phyloP scores from a whole-genome alignment of 2,113 vertebrate genomes.

The Gymnobelideus leadbeateri region DNA sequence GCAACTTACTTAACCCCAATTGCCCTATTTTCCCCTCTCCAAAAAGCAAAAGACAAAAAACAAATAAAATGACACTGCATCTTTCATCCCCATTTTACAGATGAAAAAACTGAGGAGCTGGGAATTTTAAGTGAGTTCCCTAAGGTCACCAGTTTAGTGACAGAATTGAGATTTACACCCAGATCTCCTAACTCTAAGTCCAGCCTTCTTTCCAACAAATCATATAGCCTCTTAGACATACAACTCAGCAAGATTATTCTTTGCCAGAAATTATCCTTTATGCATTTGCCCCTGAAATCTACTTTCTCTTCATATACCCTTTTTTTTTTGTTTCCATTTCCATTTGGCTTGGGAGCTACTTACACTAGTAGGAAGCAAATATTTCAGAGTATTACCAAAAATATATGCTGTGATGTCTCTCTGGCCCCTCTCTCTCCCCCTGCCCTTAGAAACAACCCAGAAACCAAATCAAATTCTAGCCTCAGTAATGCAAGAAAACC shows the following conservation, averaged over 20 bases:
- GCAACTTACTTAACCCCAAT: too few species aligned
- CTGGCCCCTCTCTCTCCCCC: not conserved
- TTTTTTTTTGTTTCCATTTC: not conserved
- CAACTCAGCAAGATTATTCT: not conserved
- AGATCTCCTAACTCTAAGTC: not conserved
- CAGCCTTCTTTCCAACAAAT: not conserved
- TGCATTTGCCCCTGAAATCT: not conserved
- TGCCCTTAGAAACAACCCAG: not conserved
- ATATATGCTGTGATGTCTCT: not conserved
- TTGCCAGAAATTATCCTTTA: not conserved
- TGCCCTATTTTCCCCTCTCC: too few species aligned
- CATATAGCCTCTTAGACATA: not conserved
- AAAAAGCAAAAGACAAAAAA: too few species aligned
- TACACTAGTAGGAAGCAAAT: not conserved
- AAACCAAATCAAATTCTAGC: conserved; percentile 7
- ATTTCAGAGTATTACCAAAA: not conserved
- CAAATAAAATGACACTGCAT: not conserved
- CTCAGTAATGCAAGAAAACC: not conserved
- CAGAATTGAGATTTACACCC: not conserved
- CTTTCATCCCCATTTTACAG: not conserved
- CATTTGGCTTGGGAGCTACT: not conserved
- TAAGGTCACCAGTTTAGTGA: not conserved
- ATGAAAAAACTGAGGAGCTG: not conserved
- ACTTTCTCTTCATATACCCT: not conserved
- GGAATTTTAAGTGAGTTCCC: not conserved